Evolutionary conservation across 2,797 vertebrate species (phyloP).

Genomic region (Vultur gryphus): DNA sequence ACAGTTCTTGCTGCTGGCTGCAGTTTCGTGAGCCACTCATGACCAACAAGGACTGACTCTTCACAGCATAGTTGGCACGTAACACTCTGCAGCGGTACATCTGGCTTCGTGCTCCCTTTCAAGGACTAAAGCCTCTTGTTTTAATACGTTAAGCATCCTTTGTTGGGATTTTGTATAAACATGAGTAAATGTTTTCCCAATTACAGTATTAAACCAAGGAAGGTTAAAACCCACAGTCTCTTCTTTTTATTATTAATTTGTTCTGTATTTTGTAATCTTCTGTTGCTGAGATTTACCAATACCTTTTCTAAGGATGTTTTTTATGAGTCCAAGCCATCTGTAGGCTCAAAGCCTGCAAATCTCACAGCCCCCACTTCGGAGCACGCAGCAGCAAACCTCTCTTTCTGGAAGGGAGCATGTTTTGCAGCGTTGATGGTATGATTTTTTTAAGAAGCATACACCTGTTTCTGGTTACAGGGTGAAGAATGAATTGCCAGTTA

Average conservation of each 20-base stretch:
- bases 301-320: neutral
- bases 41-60: neutral
- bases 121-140: slow-evolving; percentile 36
- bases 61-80: neutral
- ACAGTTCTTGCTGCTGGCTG: slow-evolving; percentile 43
- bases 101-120: slow-evolving; percentile 43
- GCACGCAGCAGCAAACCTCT: neutral
- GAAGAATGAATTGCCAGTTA: slow-evolving; percentile 49
- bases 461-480: slow-evolving; percentile 36
- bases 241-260: slow-evolving; percentile 11
- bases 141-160: slow-evolving; percentile 40
- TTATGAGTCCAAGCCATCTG: neutral
- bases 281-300: slow-evolving; percentile 27
- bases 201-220: slow-evolving; percentile 35
- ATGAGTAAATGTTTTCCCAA: slow-evolving; percentile 49
- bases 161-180: slow-evolving; percentile 38
- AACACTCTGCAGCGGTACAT: neutral
- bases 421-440: neutral
- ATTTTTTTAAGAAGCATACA: neutral
- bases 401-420: neutral
- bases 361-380: neutral
- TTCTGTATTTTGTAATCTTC: slow-evolving; percentile 17
- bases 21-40: neutral
- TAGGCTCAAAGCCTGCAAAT: slow-evolving; percentile 14
- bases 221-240: slow-evolving; percentile 14